Evolutionary conservation across 2,888 invertebrate genomes (phyloP).

Genomic region (Luperina testacea): DNA sequence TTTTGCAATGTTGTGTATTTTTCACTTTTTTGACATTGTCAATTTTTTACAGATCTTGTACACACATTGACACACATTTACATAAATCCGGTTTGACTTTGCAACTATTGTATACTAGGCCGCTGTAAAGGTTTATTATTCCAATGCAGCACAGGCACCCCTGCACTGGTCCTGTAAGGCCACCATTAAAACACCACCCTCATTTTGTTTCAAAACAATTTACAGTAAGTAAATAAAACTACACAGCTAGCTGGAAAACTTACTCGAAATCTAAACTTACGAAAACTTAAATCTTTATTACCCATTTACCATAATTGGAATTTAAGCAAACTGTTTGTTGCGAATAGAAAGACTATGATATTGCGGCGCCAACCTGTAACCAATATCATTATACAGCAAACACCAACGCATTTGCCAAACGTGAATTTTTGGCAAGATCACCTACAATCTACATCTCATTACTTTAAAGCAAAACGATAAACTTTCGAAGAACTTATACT

Average conservation of each 20-base stretch:
- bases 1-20: neutral
- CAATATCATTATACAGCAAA: conserved; percentile 1
- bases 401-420: neutral
- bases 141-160: neutral
- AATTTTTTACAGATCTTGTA: neutral
- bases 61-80: neutral
- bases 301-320: neutral
- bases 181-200: neutral
- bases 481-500: neutral
- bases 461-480: neutral
- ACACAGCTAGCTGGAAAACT: neutral
- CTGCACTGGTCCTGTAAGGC: neutral
- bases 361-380: neutral
- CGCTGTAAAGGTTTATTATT: neutral
- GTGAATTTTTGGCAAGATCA: conserved; percentile 2
- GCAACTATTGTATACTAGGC: neutral
- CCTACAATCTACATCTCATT: conserved; percentile 1
- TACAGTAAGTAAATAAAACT: neutral
- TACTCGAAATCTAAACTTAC: neutral
- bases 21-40: neutral
- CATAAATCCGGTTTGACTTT: neutral
- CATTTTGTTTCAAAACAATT: neutral
- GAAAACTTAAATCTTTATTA: neutral
- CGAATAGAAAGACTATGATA: neutral
- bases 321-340: neutral